Evolutionary conservation across 2,888 invertebrate species (phyloP), one percentile per base, ranked within the genome.

Genomic region (Sceliomorpha sp.): DNA sequence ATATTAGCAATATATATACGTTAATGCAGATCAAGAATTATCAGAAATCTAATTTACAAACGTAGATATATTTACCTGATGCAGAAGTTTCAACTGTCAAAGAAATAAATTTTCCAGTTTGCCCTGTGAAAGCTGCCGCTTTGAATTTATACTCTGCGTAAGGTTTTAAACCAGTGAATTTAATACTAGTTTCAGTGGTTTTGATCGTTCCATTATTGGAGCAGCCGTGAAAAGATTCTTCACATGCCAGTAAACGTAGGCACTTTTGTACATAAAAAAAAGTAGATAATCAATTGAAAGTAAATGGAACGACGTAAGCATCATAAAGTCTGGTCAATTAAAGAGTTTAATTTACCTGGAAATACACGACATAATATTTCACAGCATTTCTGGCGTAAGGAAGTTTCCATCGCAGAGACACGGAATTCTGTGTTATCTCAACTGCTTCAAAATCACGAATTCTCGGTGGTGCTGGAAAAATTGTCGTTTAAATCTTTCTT

Each of bases 191-290:
- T 27, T 66, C 17, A 1, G 12, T 53, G 5, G 51, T 70, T 10
- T 62, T 29, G 7, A 70, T 24, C 1, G 44, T 63, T 48, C 47
- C 48, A 12, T 37, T 29, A 15, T 29, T 34, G 1, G 60, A 42
- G 40, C 72, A 72, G 20, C 32, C 24, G 5, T 32, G 13, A 6
- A 27, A 45, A 24, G 7, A 36, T n/a, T 42, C 27, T 1, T 26
- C 13, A 12, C 73, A 73, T 6, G 70, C 55, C 8, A 71, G 24
- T 7, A 45, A 26, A 4, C 56, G 39, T 36, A 63, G 12, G 34
- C 73, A 73, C 73, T 73, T n/a, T n/a, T n/a, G n/a, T n/a, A n/a
- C n/a, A 31, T 3, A 50, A 70, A 7, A 59, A 44, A 5, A 5
- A 24, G 24, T 24, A n/a, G n/a, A n/a, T n/a, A n/a, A 24, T 24